Evolutionary conservation across 2,888 invertebrate genomes (phyloP), one percentile per base, ranked within the genome.

Genomic region (Hemaris fuciformis): DNA sequence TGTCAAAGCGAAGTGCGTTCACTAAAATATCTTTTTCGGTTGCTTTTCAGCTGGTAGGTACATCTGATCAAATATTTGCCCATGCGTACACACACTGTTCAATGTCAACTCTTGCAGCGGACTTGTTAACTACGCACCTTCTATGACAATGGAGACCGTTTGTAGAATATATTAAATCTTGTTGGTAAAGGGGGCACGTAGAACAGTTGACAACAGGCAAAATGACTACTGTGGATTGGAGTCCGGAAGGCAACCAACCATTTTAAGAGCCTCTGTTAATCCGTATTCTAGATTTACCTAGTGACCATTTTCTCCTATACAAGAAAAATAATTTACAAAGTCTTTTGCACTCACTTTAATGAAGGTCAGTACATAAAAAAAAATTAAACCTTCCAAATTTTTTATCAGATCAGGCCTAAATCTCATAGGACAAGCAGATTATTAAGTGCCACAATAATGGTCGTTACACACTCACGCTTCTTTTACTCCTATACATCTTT

Each of bases 81-180:
- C 86, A 85, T 87, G 86, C 85, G 87, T 84, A 81, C 64, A 68
- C 63, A 66, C 66, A 65, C 69, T 71, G 80, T 76, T 85, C 85
- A 88, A 87, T 87, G 87, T 82, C 87, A 86, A 80, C 79, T 81
- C 69, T 71, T 87, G 87, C 86, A 87, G 79, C 71, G 77, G 75
- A 75, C 72, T 77, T 80, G 73, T 62, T 66, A 66, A 68, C n/a
- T n/a, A n/a, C n/a, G n/a, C 25, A 63, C 56, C 67, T 57, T 57
- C 66, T 66, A 62, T 38, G 48, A 43, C 48, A 45, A 56, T 56
- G 27, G 45, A 60, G n/a, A 41, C 13, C 27, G 25, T 42, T 25
- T 45, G 27, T 57, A 22, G 43, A 46, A 13, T 4, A 25, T 25
- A n/a, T 42, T 13, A 53, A 43, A 56, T 46, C 20, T n/a, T 41